These are phyloP conservation scores for Drosophila ohnishii DNA, from an alignment of 1,140 invertebrate species.

Conservation along the genomic window DNA sequence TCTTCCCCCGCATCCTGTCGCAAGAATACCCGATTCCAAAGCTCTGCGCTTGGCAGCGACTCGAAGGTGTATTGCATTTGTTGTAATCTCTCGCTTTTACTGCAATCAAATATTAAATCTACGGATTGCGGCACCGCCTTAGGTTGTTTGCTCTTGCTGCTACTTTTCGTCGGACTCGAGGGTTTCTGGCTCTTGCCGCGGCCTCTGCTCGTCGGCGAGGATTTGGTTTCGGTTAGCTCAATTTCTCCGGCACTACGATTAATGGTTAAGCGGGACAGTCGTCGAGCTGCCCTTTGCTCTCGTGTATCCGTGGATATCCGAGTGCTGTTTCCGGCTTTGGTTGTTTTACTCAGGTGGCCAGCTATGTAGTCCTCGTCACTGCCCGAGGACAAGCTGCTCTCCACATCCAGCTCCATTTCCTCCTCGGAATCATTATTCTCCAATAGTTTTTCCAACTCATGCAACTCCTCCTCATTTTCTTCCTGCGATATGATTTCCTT, in stretches of 20 bases:
- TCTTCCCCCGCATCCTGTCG: constrained; percentile 89
- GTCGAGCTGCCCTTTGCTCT: constrained; percentile 56
- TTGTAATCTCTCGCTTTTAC: constrained; percentile 82
- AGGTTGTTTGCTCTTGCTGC: constrained; percentile 10
- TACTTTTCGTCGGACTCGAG: constrained; percentile 20
- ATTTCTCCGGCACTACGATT: constrained; percentile 41
- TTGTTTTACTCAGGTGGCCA: constrained; percentile 11
- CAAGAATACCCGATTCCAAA: constrained; percentile 91
- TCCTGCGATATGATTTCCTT: constrained; percentile 4
- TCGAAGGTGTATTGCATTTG: constrained; percentile 91
- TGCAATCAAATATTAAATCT: constrained; percentile 63
- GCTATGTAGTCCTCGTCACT: constrained; percentile 70
- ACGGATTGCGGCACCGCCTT: constrained; percentile 16
- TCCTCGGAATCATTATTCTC: constrained; percentile 33
- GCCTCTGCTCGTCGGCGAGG: constrained; percentile 4
- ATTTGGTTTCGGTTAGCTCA: constrained; percentile 13
- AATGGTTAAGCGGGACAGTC: constrained; percentile 54
- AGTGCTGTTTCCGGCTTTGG: not conserved
- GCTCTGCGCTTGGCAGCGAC: constrained; percentile 87
- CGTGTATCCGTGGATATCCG: constrained; percentile 39
- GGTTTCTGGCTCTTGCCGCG: constrained; percentile 25
- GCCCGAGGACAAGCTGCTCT: constrained; percentile 47
- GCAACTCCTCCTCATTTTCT: constrained; percentile 20
- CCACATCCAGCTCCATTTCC: constrained; percentile 46
- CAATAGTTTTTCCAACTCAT: constrained; percentile 18